These are phyloP conservation scores for Clarias batrachus DNA, from an alignment of 2,113 vertebrate species.

Conservation along the genomic window DNA sequence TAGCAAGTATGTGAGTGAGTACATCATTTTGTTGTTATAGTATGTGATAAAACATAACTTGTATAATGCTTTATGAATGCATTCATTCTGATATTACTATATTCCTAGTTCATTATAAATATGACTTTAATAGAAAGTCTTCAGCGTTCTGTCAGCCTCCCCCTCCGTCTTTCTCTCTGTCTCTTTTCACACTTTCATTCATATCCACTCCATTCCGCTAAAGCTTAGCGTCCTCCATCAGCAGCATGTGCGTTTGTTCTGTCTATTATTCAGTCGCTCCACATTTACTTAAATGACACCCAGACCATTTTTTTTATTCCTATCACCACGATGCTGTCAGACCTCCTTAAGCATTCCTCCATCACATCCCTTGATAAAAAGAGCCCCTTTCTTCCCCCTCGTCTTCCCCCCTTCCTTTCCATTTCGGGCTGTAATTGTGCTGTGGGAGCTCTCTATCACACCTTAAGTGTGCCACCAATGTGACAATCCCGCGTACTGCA, in stretches of 20 bases:
- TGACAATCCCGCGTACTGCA: background rate
- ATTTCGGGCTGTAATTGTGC: conserved; percentile 25
- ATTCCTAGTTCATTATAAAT: background rate
- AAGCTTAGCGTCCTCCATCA: conserved; percentile 16
- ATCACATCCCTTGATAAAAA: conserved; percentile 32
- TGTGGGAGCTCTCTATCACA: conserved; percentile 19
- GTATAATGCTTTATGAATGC: background rate
- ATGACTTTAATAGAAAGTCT: background rate
- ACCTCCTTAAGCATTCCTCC: conserved; percentile 27
- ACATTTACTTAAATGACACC: conserved; percentile 43
- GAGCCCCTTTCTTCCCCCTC: background rate
- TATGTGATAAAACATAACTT: background rate
- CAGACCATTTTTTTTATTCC: conserved; percentile 40
- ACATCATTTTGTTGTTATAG: background rate
- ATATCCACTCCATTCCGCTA: background rate
- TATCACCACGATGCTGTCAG: conserved; percentile 41
- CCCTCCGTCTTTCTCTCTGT: background rate
- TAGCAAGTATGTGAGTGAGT: too few species aligned
- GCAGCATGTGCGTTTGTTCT: conserved; percentile 29
- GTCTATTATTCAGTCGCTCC: conserved; percentile 39
- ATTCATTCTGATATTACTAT: background rate
- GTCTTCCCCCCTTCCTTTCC: background rate
- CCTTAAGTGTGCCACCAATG: conserved; percentile 12
- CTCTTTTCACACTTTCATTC: background rate
- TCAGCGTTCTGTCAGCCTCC: background rate